Base-by-base conservation (phyloP, 2,797 vertebrate species). In the Neostethus bicornis region DNA sequence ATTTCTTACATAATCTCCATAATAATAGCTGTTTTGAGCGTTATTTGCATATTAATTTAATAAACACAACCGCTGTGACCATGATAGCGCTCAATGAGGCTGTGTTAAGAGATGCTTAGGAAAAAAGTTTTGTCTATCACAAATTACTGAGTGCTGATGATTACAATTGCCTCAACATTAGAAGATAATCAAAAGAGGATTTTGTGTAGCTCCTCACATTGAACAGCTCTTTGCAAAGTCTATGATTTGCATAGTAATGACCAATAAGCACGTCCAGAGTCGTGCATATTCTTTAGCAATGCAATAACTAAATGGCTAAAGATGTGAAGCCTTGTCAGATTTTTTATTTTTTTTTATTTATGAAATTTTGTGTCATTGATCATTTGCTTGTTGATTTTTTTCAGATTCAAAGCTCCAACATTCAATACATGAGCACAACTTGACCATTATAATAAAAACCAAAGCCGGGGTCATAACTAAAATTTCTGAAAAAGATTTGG, bases 131-230 rank as follows among this genome's bases (percentile, higher is more conserved):
- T 49, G 39, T 45, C 58, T 66, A 45, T 23, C 42, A 28, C 35
- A 63, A 56, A 79, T 81, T 70, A 70, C 56, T 66, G 70, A 74
- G 38, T 42, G 32, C 29, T 12, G 42, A 63, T 83, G 73, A 81
- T 83, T 83, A 72, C 71, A 65, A 81, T 70, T 68, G 64, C 74
- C 63, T 62, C 62, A 57, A 71, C 67, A 85, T 84, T 79, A 78
- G 69, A 74, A 78, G 47, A 73, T 69, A 80, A 81, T 83, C 72
- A 82, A 79, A 77, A 65, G 35, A 76, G 81, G 68, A 75, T 79
- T 77, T 77, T 74, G 54, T 71, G 53, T 57, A 7, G 47, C 72
- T 73, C 52, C 51, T 73, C 45, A 54, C 56, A 47, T 73, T 73
- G 47, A 71, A 66, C 69, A 63, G 26, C 71, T 70, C 45, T 41